Base-by-base conservation (phyloP, 1,140 invertebrate genomes). In the Manduca sexta region DNA sequence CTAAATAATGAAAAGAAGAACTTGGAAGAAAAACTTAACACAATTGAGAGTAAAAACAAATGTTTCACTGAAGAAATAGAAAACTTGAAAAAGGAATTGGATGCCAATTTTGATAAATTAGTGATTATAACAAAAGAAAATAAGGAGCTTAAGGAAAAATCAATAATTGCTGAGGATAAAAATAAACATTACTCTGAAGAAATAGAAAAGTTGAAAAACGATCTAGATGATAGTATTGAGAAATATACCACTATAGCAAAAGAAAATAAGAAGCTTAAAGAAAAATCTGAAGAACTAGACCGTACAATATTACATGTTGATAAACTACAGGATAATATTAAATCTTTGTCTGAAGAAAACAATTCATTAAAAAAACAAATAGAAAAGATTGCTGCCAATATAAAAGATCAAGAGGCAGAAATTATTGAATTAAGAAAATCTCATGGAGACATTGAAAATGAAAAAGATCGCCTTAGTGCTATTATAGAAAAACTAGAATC, bases 391-490 rank as follows among this genome's bases (percentile, higher is more conserved):
- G 61, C 87, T 1, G 70, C 73, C 16, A 87, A 86, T 69, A 78
- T 89, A 4, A 72, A 69, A 48, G 67, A 65, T 31, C 76, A 89
- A 48, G 87, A 89, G 58, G 49, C 56, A 2, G 86, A 89, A 76
- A 64, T 89, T 49, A 73, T 79, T 29, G 70, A 85, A 45, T 74
- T 88, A 1, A 74, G 83, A 30, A 57, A 69, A 47, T 86, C 87
- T 1, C 88, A 89, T 57, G 50, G 64, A 6, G 73, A 85, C 43
- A 75, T 89, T 21, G 84, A 88, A 58, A 60, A 43, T 3, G 87
- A 89, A 58, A 90, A 89, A 59, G 75, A 78, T 38, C 62, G 71
- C 43, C 70, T 90, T 39, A 88, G 86, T 62, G 42, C 72, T 12
- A 75, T 84, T 12, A 85, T 86, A 47, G 58, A 69, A 58, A 63